Percentiles rank a stretch among this genome's conserved stretches.
Evolutionary conservation across 1,140 invertebrate species (phyloP).

Genomic region (Cylas formicarius): DNA sequence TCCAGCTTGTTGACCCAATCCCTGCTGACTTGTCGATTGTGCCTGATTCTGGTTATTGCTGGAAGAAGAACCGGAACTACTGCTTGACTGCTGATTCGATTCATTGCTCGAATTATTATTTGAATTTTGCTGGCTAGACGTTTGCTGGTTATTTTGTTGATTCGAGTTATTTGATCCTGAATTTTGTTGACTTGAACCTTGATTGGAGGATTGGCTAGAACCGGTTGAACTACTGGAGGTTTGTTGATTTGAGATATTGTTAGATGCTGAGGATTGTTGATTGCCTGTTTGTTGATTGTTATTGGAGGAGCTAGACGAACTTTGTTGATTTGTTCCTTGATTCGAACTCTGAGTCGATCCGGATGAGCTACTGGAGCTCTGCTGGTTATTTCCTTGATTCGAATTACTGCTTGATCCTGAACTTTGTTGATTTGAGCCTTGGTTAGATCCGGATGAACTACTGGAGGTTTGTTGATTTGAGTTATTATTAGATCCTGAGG

Average conservation of each 20-base stretch:
- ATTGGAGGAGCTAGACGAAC: not conserved
- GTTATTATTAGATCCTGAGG: not conserved
- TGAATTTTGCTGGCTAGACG: too few species aligned
- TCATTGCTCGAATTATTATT: slow-evolving; percentile 4
- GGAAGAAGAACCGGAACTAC: slow-evolving; percentile 3
- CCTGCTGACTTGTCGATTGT: slow-evolving; percentile 6
- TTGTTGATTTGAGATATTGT: slow-evolving; percentile 11
- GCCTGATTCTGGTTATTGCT: slow-evolving; percentile 12
- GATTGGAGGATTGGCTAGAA: slow-evolving; percentile 8
- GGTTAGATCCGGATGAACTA: slow-evolving; percentile 1
- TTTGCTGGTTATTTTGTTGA: slow-evolving; percentile 14
- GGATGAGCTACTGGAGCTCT: slow-evolving; percentile 7
- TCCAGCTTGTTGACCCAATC: slow-evolving; percentile 35
- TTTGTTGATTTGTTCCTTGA: slow-evolving; percentile 4
- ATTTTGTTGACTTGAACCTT: slow-evolving; percentile 14
- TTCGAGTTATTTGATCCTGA: slow-evolving; percentile 6
- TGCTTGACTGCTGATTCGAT: slow-evolving; percentile 5
- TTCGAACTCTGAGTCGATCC: slow-evolving; percentile 5
- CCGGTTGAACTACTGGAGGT: slow-evolving; percentile 8
- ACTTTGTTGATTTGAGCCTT: slow-evolving; percentile 14
- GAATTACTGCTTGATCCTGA: slow-evolving; percentile 2
- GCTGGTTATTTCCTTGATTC: slow-evolving; percentile 14
- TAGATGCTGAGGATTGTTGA: slow-evolving; percentile 2
- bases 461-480: slow-evolving; percentile 9
- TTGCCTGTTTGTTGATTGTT: slow-evolving; percentile 4